Evolutionary conservation across 2,888 invertebrate genomes (phyloP).

Genomic region (Cryptus armator): DNA sequence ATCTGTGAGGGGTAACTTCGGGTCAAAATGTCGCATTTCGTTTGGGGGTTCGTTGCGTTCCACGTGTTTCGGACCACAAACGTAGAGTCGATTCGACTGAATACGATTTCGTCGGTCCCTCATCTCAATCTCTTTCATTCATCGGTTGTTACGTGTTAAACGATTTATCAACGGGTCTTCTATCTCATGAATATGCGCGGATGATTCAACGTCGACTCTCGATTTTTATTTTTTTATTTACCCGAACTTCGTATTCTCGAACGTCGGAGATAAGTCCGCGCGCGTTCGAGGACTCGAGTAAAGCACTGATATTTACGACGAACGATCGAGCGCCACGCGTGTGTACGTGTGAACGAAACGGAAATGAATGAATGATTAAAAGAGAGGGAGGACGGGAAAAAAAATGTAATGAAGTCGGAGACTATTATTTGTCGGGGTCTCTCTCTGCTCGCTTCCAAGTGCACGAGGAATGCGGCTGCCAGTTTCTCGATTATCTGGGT

Average conservation of each 20-base stretch:
- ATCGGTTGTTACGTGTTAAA: background rate
- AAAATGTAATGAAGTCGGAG: constrained; percentile 37
- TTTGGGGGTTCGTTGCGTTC: background rate
- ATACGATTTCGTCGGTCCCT: too few species aligned
- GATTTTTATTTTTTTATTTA: background rate
- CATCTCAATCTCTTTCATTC: too few species aligned
- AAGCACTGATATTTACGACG: constrained; percentile 12
- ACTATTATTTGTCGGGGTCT: constrained; percentile 48
- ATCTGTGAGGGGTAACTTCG: constrained; percentile 51
- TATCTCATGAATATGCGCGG: background rate
- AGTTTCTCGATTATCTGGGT: constrained; percentile 82
- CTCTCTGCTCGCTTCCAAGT: constrained; percentile 65
- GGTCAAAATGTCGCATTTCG: constrained; percentile 31
- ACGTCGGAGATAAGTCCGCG: constrained; percentile 5
- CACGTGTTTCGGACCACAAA: background rate
- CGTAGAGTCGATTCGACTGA: background rate
- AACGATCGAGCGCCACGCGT: constrained; percentile 23
- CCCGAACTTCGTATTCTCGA: background rate
- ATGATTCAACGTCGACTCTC: constrained; percentile 7
- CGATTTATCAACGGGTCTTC: constrained; percentile 33
- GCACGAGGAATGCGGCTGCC: constrained; percentile 81
- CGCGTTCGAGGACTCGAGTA: background rate
- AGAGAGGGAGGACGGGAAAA: constrained; percentile 5
- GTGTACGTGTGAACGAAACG: constrained; percentile 49
- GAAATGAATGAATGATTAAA: constrained; percentile 60